phyloP scores from a whole-genome alignment of 2,113 vertebrate species.

The Ceyx margarethae region DNA sequence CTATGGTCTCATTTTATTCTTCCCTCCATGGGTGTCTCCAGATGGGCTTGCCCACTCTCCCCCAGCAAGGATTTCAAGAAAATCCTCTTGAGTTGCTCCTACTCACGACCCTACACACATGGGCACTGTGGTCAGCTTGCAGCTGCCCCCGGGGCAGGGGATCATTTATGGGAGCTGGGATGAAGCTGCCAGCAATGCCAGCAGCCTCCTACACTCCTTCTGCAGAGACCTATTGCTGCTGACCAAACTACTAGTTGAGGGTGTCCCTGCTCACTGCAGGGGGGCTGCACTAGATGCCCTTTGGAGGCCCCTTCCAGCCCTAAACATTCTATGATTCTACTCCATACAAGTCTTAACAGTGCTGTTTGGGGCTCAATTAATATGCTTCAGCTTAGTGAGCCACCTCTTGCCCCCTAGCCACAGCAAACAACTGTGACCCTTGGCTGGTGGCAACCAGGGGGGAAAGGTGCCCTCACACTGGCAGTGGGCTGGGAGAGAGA shows the following conservation, averaged over 20 bases:
- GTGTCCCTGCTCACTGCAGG: too few relatives aligned
- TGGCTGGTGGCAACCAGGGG: not conserved
- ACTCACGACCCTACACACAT: fast-evolving
- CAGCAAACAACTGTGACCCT: not conserved
- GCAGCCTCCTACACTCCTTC: not conserved
- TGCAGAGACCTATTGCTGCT: not conserved
- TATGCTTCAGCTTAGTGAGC: not conserved
- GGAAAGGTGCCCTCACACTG: not conserved
- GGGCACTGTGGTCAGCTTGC: fast-evolving
- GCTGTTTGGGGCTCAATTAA: not conserved
- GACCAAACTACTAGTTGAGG: not conserved
- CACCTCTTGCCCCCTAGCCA: not conserved
- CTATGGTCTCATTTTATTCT: fast-evolving
- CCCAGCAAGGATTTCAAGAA: not conserved
- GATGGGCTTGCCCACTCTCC: not conserved
- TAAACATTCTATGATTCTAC: too few relatives aligned
- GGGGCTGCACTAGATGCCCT: too few relatives aligned
- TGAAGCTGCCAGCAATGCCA: not conserved
- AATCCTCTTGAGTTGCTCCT: not conserved
- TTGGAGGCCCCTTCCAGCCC: too few relatives aligned
- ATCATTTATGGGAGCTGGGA: not conserved
- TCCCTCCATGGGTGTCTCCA: not conserved
- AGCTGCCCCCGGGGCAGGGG: too few relatives aligned
- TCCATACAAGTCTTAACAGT: not conserved
- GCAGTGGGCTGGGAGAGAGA: not conserved